Percentiles rank a stretch among this genome's conserved stretches.
Evolutionary conservation across 2,888 invertebrate genomes (phyloP).

Genomic region (Kryphioiulus occultus): DNA sequence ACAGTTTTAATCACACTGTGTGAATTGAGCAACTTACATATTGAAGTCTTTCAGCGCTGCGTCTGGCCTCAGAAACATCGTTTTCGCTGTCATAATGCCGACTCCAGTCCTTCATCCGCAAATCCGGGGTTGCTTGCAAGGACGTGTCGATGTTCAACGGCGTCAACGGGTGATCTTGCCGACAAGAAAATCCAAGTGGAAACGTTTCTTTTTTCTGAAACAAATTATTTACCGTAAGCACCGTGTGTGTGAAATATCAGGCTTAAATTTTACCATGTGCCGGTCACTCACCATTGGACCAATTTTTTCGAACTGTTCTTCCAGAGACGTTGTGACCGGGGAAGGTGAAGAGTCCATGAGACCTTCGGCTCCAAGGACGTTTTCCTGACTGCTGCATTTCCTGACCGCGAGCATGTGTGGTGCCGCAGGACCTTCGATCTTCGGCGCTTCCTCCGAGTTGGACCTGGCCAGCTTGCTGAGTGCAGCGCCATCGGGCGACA

Average conservation of each 20-base stretch:
- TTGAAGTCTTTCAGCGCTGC: slow-evolving; percentile 53
- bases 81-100: slow-evolving; percentile 49
- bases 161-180: slow-evolving; percentile 33
- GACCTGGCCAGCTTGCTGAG: slow-evolving; percentile 44
- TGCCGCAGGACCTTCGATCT: background rate
- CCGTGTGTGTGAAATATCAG: background rate
- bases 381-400: slow-evolving; percentile 42
- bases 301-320: background rate
- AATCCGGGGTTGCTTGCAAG: slow-evolving; percentile 50
- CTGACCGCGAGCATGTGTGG: background rate
- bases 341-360: slow-evolving; percentile 4
- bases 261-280: background rate
- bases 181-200: slow-evolving; percentile 17
- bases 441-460: slow-evolving; percentile 43
- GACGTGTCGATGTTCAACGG: slow-evolving; percentile 47
- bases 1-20: background rate
- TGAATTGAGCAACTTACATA: slow-evolving; percentile 29
- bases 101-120: slow-evolving; percentile 50
- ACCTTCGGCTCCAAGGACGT: slow-evolving; percentile 30
- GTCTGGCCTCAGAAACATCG: slow-evolving; percentile 48
- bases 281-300: background rate
- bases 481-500: slow-evolving; percentile 44
- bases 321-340: background rate
- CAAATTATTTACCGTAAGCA: background rate
- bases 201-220: slow-evolving; percentile 33